Conservation (phyloP, 2,797 vertebrate genomes). For the Petrocephalus sullivani region DNA sequence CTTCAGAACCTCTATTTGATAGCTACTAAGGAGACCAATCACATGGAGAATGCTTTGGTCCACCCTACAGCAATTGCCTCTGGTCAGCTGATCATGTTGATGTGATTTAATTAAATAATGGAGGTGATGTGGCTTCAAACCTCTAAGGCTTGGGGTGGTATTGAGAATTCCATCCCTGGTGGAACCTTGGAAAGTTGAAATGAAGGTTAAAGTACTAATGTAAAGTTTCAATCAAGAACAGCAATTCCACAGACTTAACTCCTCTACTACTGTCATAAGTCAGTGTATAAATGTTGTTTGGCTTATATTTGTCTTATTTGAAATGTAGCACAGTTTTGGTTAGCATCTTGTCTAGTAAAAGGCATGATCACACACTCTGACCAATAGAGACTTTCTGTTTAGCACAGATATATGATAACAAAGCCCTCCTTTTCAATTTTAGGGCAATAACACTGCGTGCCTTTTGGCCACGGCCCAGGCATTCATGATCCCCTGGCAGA, state of each 20-base stretch:
- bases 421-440: background rate
- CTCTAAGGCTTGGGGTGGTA: too few species aligned
- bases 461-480: slow-evolving; percentile 54
- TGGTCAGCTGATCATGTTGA: background rate
- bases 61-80: background rate
- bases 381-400: background rate
- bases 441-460: slow-evolving; percentile 44
- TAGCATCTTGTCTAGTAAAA: background rate
- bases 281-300: background rate
- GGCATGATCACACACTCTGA: background rate
- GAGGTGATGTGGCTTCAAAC: background rate
- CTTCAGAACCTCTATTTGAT: background rate
- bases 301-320: background rate
- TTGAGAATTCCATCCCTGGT: background rate
- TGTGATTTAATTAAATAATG: background rate
- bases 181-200: background rate
- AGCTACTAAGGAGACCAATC: background rate
- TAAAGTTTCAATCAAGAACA: background rate
- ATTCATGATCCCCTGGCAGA: slow-evolving; percentile 51
- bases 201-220: background rate
- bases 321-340: background rate
- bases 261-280: background rate
- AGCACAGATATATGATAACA: background rate
- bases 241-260: background rate
- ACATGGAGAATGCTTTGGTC: background rate